Percentiles rank a stretch among this genome's conserved stretches.
These are phyloP conservation scores for Chymomyza fuscimana DNA, from an alignment of 2,888 invertebrate species.

Conservation along the genomic window DNA sequence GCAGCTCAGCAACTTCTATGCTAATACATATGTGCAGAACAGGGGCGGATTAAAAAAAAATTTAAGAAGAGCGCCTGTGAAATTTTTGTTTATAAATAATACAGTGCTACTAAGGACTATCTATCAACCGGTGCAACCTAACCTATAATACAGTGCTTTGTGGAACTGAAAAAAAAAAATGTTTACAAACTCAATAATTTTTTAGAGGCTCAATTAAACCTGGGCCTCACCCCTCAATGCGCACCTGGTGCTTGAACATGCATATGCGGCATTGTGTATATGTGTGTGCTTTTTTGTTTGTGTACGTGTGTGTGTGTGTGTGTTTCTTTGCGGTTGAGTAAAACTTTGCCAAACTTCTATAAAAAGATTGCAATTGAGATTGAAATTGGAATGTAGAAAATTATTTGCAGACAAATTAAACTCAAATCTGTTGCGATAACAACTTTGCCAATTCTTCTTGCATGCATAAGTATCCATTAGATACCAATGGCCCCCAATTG, in stretches of 20 bases:
- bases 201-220: too few relatives aligned
- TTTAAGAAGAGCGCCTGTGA: too few relatives aligned
- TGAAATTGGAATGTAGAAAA: background rate
- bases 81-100: too few relatives aligned
- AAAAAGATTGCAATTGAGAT: background rate
- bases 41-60: too few relatives aligned
- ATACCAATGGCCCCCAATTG: constrained; percentile 39
- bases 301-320: background rate
- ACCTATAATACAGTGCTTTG: too few relatives aligned
- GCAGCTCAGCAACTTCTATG: background rate
- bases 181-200: too few relatives aligned
- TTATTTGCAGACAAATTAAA: background rate
- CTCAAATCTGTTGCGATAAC: background rate
- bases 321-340: background rate
- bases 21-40: background rate
- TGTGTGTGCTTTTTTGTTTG: background rate
- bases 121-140: too few relatives aligned
- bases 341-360: background rate
- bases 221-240: too few relatives aligned
- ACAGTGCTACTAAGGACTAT: too few relatives aligned
- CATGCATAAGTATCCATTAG: constrained; percentile 14
- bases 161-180: too few relatives aligned
- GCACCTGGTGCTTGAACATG: too few relatives aligned
- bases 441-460: constrained; percentile 14
- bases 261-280: background rate